Evolutionary conservation across 2,888 invertebrate genomes (phyloP).

Genomic region (Stenichneumon culpator): DNA sequence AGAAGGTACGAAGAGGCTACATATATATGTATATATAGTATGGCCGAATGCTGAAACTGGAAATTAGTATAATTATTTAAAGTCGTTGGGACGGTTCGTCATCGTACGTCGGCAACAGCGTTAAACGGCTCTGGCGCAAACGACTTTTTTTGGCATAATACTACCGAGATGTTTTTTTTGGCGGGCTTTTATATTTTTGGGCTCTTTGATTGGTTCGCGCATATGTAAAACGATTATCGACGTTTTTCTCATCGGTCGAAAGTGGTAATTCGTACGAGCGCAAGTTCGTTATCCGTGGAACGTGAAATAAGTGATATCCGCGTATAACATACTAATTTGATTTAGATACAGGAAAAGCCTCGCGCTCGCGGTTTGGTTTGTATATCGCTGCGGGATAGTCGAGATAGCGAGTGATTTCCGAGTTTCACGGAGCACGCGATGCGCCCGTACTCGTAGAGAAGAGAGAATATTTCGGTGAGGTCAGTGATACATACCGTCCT

Average conservation of each 20-base stretch:
- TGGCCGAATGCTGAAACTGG: constrained; percentile 2
- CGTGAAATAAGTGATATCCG: background rate
- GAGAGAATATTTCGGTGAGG: constrained; percentile 75
- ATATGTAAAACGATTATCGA: background rate
- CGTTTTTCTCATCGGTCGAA: constrained; percentile 30
- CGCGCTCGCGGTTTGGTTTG: background rate
- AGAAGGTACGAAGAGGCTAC: constrained; percentile 38
- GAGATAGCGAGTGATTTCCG: constrained; percentile 11
- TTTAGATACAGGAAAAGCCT: constrained; percentile 9
- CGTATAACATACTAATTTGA: background rate
- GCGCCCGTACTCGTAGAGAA: constrained; percentile 13
- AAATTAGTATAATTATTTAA: constrained; percentile 64
- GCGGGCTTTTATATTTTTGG: constrained; percentile 85
- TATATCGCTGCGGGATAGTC: background rate
- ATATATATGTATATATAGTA: background rate
- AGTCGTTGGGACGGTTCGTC: constrained; percentile 41
- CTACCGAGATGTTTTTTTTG: constrained; percentile 75
- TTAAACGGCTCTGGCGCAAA: constrained; percentile 78
- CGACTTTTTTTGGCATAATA: constrained; percentile 29
- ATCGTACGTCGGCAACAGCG: constrained; percentile 69
- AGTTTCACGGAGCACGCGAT: constrained; percentile 1
- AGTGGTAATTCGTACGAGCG: constrained; percentile 2
- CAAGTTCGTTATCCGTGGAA: background rate
- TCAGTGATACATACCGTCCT: constrained; percentile 96
- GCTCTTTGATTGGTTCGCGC: constrained; percentile 78